These are phyloP conservation scores for Cathartes aura DNA, from an alignment of 2,113 vertebrate genomes.

Conservation along the genomic window DNA sequence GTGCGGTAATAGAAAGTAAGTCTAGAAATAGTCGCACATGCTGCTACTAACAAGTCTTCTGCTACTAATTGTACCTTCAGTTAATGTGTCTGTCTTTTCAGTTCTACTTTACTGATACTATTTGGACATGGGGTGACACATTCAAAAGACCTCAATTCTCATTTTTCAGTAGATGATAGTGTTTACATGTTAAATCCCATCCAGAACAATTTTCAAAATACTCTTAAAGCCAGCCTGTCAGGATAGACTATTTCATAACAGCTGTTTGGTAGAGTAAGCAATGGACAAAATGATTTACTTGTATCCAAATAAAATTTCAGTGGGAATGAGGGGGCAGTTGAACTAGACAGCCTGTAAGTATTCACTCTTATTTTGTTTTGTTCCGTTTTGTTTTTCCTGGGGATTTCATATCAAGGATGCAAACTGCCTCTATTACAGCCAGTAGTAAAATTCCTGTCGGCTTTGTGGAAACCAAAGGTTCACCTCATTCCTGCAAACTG, in stretches of 20 bases:
- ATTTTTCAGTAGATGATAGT: background rate
- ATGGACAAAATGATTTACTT: background rate
- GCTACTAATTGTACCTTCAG: background rate
- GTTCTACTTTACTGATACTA: background rate
- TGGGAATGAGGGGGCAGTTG: background rate
- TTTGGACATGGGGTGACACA: background rate
- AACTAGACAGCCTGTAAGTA: background rate
- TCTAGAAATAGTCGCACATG: background rate
- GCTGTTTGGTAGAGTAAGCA: background rate
- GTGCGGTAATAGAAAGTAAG: background rate
- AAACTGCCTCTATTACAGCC: background rate
- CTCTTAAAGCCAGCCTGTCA: background rate
- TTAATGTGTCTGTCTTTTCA: background rate
- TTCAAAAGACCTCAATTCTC: background rate
- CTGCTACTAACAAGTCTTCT: background rate
- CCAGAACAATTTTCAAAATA: background rate
- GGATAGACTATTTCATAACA: background rate
- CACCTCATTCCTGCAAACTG: background rate
- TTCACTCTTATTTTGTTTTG: background rate
- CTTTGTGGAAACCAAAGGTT: background rate
- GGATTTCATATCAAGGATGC: background rate
- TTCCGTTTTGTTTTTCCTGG: background rate
- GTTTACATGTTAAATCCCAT: background rate
- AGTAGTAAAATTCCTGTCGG: background rate
- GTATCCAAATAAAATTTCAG: background rate